Evolutionary conservation across 2,888 invertebrate genomes (phyloP).

Genomic region (Unio delphinus): DNA sequence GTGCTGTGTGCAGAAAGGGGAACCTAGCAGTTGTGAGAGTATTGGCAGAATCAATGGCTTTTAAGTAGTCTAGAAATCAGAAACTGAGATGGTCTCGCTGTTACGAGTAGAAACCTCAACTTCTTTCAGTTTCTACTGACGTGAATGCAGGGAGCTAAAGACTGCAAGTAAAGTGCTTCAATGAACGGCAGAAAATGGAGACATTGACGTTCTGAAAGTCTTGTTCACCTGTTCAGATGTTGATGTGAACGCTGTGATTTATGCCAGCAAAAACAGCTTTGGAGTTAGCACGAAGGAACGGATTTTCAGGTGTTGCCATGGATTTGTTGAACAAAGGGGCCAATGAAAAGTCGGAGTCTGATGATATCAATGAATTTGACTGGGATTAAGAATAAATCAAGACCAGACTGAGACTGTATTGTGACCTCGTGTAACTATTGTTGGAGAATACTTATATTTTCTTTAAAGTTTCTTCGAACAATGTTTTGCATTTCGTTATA

Average conservation of each 20-base stretch:
- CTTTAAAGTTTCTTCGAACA: no score
- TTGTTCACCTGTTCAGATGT: conserved; percentile 5
- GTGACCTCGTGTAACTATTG: no score
- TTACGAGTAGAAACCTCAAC: conserved; percentile 1
- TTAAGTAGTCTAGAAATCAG: conserved; percentile 11
- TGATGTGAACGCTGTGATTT: conserved; percentile 5
- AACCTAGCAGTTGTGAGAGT: neutral
- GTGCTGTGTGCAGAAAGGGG: conserved; percentile 4
- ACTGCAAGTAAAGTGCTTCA: conserved; percentile 9
- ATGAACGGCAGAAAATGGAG: conserved; percentile 11
- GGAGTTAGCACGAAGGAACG: conserved; percentile 5
- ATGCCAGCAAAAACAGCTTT: conserved; percentile 4
- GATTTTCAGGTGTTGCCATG: conserved; percentile 1
- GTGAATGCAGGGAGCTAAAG: conserved; percentile 9
- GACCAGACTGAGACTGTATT: no score
- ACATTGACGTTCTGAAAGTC: conserved; percentile 3
- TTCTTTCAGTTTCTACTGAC: conserved; percentile 11
- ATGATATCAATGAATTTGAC: no score
- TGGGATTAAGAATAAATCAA: no score
- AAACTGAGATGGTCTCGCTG: conserved; percentile 29
- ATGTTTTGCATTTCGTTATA: no score
- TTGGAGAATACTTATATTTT: no score
- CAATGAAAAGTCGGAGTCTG: no score
- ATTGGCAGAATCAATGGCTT: neutral
- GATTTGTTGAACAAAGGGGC: conserved; percentile 1